A percentile compares a stretch with the other conserved stretches of the same genome.
phyloP scores from a whole-genome alignment of 2,113 vertebrate genomes.

The Pollimyrus isidori region DNA sequence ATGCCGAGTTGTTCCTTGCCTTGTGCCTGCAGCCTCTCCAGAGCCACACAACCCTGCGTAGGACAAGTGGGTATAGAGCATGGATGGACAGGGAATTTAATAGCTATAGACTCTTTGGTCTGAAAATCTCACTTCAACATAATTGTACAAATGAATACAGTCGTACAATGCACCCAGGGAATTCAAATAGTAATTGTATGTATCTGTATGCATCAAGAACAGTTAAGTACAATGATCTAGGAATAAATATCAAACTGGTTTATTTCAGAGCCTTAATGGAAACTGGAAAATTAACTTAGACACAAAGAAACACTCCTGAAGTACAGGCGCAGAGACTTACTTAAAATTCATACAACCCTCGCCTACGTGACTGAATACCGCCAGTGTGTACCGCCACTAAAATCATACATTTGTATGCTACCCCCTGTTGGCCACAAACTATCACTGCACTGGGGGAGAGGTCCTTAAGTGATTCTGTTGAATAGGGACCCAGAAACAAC shows the following conservation, averaged over 20 bases:
- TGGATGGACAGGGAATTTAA: background rate
- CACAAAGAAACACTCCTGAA: background rate
- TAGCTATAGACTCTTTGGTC: background rate
- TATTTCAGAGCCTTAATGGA: background rate
- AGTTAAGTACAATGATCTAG: background rate
- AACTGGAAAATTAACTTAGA: background rate
- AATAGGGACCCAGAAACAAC: background rate
- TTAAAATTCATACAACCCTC: background rate
- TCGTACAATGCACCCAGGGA: background rate
- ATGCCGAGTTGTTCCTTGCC: background rate
- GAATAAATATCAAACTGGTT: background rate
- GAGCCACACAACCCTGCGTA: background rate
- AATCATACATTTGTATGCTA: background rate
- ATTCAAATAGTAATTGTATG: background rate
- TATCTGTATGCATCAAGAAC: background rate
- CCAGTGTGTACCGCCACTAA: background rate
- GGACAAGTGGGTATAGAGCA: background rate
- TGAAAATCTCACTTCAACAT: background rate
- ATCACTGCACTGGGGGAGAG: background rate
- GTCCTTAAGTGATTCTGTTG: background rate
- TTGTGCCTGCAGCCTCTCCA: background rate
- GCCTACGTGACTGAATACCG: background rate
- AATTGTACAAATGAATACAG: background rate
- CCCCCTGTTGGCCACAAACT: background rate
- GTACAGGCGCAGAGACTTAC: background rate